Evolutionary conservation across 2,797 vertebrate genomes (phyloP).

Genomic region (Crypturellus tataupa): DNA sequence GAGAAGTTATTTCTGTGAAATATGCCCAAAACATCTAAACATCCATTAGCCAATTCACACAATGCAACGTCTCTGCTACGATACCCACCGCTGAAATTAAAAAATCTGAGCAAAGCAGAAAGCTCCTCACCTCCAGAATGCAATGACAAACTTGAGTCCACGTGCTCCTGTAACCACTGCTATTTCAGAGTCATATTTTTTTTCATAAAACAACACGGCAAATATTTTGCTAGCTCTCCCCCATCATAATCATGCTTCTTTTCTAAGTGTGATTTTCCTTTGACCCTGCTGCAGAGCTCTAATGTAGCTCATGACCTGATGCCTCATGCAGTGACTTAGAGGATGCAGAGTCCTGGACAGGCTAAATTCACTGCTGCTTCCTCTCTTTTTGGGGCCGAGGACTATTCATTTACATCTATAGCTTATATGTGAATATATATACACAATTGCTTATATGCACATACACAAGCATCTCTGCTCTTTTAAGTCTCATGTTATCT

Average conservation of each 20-base stretch:
- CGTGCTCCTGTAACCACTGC: background rate
- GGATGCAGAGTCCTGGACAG: background rate
- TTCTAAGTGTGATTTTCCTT: constrained; percentile 29
- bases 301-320: constrained; percentile 44
- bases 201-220: background rate
- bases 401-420: background rate
- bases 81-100: background rate
- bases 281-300: constrained; percentile 19
- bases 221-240: constrained; percentile 29
- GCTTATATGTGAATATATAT: background rate
- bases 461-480: background rate
- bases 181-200: background rate
- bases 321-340: background rate
- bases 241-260: background rate
- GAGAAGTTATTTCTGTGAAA: background rate
- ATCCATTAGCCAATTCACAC: background rate
- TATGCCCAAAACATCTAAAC: background rate
- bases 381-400: background rate
- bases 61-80: background rate
- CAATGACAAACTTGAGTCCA: background rate
- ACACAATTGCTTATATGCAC: background rate
- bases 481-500: background rate
- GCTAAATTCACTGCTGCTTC: background rate
- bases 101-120: background rate
- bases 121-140: background rate